These are phyloP conservation scores for Drosophila lowei DNA, from an alignment of 1,140 invertebrate species.

Conservation along the genomic window DNA sequence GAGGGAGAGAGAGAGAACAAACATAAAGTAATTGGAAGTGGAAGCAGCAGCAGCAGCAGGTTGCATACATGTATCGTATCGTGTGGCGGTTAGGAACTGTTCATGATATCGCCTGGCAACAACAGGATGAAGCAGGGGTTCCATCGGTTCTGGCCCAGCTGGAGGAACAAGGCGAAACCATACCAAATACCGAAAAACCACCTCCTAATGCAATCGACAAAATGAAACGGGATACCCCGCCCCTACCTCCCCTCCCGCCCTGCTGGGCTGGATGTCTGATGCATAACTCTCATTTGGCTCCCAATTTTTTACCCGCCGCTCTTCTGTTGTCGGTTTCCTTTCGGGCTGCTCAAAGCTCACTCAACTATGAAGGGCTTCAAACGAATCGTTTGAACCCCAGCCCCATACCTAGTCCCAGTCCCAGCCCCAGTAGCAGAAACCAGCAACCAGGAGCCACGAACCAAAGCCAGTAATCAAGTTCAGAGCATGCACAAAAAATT, in stretches of 20 bases:
- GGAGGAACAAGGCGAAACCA: no score
- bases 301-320: not conserved
- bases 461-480: slow-evolving; percentile 30
- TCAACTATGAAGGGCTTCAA: slow-evolving; percentile 48
- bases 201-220: slow-evolving; percentile 47
- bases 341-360: slow-evolving; percentile 26
- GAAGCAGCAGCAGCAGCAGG: no score
- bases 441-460: slow-evolving; percentile 1
- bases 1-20: slow-evolving; percentile 12
- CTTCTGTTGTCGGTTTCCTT: slow-evolving; percentile 19
- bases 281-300: slow-evolving; percentile 27
- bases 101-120: not conserved
- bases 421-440: not conserved
- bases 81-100: no score
- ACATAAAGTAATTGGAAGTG: not conserved
- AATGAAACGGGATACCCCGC: slow-evolving; percentile 32
- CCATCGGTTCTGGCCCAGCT: not conserved
- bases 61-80: no score
- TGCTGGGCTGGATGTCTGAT: slow-evolving; percentile 11
- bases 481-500: slow-evolving; percentile 49
- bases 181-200: not conserved
- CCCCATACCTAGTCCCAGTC: not conserved
- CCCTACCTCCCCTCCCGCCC: not conserved
- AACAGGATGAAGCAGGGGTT: not conserved
- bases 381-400: slow-evolving; percentile 26